Evolutionary conservation across 2,888 invertebrate species (phyloP).

Genomic region (Rhimphoctona megacephalus): DNA sequence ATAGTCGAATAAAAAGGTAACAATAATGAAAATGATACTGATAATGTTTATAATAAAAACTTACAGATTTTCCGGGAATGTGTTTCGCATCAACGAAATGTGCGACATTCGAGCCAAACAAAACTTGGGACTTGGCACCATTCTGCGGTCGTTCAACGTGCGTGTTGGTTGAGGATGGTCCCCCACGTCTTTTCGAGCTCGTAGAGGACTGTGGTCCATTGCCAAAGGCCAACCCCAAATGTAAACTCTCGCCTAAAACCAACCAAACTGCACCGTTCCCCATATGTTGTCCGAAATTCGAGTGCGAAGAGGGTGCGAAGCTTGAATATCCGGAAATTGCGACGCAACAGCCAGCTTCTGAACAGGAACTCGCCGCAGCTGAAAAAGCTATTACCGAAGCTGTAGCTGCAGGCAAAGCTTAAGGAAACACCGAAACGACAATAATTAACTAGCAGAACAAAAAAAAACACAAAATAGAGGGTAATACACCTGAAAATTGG

Average conservation of each 20-base stretch:
- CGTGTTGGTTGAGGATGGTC: conserved; percentile 91
- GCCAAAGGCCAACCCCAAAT: conserved; percentile 94
- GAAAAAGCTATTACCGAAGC: conserved; percentile 82
- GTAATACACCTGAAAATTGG: not conserved
- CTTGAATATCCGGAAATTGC: conserved; percentile 94
- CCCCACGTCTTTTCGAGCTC: conserved; percentile 91
- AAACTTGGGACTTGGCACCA: conserved; percentile 94
- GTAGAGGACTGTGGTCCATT: conserved; percentile 96
- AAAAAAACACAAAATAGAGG: not conserved
- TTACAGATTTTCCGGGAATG: conserved; percentile 94
- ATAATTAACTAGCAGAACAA: not conserved
- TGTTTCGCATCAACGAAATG: conserved; percentile 96
- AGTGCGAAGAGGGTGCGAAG: conserved; percentile 93
- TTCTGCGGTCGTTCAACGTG: conserved; percentile 97
- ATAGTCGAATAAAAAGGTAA: too few relatives aligned
- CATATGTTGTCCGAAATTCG: conserved; percentile 93
- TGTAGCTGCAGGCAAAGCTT: conserved; percentile 67
- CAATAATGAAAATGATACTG: not conserved
- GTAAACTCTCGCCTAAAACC: conserved; percentile 95
- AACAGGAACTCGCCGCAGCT: conserved; percentile 77
- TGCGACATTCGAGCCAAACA: conserved; percentile 94
- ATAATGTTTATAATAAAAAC: not conserved
- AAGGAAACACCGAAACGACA: not conserved
- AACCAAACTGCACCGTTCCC: conserved; percentile 96
- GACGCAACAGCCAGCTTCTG: conserved; percentile 85